phyloP scores from a whole-genome alignment of 2,113 vertebrate species.

The Aegotheles bennettii region DNA sequence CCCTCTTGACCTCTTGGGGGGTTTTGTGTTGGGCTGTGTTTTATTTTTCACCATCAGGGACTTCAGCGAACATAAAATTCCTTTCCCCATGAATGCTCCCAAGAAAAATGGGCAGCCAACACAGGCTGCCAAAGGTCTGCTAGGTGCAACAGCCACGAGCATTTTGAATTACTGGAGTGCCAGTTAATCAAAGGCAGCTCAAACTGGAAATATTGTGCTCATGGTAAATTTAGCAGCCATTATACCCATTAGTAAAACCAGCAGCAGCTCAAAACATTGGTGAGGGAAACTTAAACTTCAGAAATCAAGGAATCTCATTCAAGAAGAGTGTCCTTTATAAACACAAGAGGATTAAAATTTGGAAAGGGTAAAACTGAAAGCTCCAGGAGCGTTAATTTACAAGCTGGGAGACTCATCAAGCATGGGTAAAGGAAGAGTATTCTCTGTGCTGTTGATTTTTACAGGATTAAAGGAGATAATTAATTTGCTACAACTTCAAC shows the following conservation, averaged over 20 bases:
- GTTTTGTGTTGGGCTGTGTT: not conserved
- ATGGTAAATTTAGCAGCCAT: not conserved
- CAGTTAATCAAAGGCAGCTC: constrained; percentile 15
- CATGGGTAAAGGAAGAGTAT: rapidly evolving
- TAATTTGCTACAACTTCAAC: not conserved
- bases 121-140: not conserved
- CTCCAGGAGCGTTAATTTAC: not conserved
- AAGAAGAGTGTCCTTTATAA: not conserved
- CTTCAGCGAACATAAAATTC: constrained; percentile 20
- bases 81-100: constrained; percentile 13
- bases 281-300: not conserved
- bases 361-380: not conserved
- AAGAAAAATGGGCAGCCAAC: constrained; percentile 53
- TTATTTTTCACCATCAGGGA: constrained; percentile 11
- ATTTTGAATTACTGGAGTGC: not conserved
- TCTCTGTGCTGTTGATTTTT: not conserved
- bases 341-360: not conserved
- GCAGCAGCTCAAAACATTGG: not conserved
- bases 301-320: not conserved
- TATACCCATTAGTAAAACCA: not conserved
- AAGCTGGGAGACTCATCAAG: not conserved
- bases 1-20: constrained; percentile 3
- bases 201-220: not conserved
- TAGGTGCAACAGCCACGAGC: constrained; percentile 1
- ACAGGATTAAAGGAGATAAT: not conserved